Base-by-base conservation (phyloP, 2,113 vertebrate genomes). In the Hyaena hyaena region DNA sequence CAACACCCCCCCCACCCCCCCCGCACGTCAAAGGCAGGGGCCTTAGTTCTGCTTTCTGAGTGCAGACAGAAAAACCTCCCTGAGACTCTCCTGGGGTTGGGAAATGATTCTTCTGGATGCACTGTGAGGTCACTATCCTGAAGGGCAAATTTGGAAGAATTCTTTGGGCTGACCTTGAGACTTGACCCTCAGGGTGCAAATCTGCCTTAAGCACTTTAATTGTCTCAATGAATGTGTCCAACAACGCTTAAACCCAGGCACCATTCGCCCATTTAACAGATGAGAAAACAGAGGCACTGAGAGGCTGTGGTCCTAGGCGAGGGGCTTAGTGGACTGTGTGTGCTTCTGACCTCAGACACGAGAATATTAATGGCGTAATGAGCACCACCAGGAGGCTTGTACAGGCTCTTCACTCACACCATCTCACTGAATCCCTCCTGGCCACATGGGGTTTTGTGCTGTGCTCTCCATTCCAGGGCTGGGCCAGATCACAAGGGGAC, bases 51-150 rank as follows among this genome's bases (percentile, higher is more conserved):
- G 0, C 31, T 9, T 12, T n/a, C 50, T 35, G n/a, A 11, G 4
- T 0, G 2, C 33, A 35, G 15, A 61, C 19, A 53, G 26, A 14
- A 58, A 12, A 23, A 0, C 12, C 28, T 66, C 15, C 50, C 21
- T 0, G 0, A 11, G 33, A 2, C 5, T 0, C 14, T 26, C 14
- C 4, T 23, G 7, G 63, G 68, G 17, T 0, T 1, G 4, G 71
- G 53, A 53, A 16, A 39, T 14, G 35, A 63, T 0, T 24, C 48
- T 23, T 23, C 58, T 23, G 58, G 17, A 3, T 11, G 31, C 16
- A 33, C 10, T 0, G 10, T 24, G 81, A 10, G 0, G 8, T 19
- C 43, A 61, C 74, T 48, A 21, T 50, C 90, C 83, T 10, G 21
- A 23, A 85, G 86, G 88, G 58, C 58, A 83, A 28, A 24, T 45